Percentiles rank a stretch among this genome's conserved stretches.
Evolutionary conservation across 2,888 invertebrate species (phyloP).

Genomic region (Ectropis crepuscularia): DNA sequence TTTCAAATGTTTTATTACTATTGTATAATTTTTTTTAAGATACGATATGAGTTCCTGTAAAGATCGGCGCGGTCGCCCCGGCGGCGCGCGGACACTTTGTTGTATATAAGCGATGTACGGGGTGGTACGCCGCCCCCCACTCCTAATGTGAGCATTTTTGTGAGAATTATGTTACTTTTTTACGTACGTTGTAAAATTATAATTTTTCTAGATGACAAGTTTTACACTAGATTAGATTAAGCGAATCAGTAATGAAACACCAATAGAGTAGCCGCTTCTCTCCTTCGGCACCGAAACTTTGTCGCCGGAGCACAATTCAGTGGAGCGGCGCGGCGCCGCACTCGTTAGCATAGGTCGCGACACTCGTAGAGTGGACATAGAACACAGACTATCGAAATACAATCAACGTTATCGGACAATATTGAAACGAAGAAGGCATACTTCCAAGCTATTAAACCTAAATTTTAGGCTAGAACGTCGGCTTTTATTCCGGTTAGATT

Average conservation of each 20-base stretch:
- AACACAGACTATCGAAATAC: slow-evolving; percentile 74
- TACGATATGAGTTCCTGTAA: slow-evolving; percentile 85
- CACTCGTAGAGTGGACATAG: slow-evolving; percentile 81
- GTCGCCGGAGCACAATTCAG: slow-evolving; percentile 74
- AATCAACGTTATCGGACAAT: slow-evolving; percentile 83
- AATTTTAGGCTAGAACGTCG: slow-evolving; percentile 81
- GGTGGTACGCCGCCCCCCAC: slow-evolving; percentile 69
- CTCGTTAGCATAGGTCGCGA: slow-evolving; percentile 78
- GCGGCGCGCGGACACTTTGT: slow-evolving; percentile 73
- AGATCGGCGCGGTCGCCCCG: slow-evolving; percentile 69
- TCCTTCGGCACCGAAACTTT: slow-evolving; percentile 79
- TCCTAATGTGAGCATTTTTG: slow-evolving; percentile 82
- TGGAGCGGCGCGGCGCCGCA: slow-evolving; percentile 52
- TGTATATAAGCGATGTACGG: slow-evolving; percentile 80
- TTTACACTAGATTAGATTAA: slow-evolving; percentile 84
- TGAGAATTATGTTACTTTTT: slow-evolving; percentile 83
- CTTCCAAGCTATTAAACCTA: slow-evolving; percentile 81
- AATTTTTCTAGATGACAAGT: slow-evolving; percentile 81
- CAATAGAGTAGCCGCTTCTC: slow-evolving; percentile 85
- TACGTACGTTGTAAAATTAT: slow-evolving; percentile 76
- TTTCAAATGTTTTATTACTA: slow-evolving; percentile 85
- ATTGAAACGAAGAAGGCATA: slow-evolving; percentile 80
- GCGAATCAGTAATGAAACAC: slow-evolving; percentile 83
- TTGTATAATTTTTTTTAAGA: slow-evolving; percentile 83
- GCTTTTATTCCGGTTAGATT: slow-evolving; percentile 84